Conservation (phyloP, 2,888 invertebrate species). For the Norana najaformis region DNA sequence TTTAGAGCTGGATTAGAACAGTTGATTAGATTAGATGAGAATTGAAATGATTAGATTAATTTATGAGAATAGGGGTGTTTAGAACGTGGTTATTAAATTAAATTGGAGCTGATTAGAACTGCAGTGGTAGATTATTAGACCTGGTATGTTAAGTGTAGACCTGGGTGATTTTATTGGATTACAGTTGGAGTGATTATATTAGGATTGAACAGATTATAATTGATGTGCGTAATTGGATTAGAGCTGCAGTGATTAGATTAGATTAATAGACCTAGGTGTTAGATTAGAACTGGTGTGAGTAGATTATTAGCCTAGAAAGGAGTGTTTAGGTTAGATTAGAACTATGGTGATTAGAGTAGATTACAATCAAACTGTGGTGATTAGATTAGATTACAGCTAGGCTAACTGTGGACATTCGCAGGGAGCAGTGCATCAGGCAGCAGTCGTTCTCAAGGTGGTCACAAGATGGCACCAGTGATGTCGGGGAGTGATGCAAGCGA, state of each 20-base stretch:
- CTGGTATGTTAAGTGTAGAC: background rate
- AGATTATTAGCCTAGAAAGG: background rate
- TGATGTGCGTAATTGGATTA: background rate
- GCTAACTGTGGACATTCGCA: background rate
- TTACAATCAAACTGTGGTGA: background rate
- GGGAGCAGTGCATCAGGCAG: constrained; percentile 28
- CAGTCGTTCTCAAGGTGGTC: constrained; percentile 21
- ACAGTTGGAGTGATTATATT: background rate
- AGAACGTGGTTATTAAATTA: background rate
- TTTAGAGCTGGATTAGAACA: too few relatives aligned
- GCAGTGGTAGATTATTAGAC: background rate
- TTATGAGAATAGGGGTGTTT: too few relatives aligned
- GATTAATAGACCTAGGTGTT: too few relatives aligned
- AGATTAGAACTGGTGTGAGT: background rate
- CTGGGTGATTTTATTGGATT: background rate
- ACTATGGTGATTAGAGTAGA: background rate
- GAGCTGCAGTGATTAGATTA: background rate
- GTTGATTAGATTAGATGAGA: background rate
- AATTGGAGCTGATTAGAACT: background rate
- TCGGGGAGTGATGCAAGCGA: constrained; percentile 18
- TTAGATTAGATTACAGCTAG: too few relatives aligned
- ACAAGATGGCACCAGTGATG: constrained; percentile 23
- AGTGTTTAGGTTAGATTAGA: background rate
- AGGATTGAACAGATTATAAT: background rate
- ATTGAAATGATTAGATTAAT: background rate